phyloP scores from a whole-genome alignment of 53 echinoderm and acorn worm genomes.

The Temnopleurus reevesii region DNA sequence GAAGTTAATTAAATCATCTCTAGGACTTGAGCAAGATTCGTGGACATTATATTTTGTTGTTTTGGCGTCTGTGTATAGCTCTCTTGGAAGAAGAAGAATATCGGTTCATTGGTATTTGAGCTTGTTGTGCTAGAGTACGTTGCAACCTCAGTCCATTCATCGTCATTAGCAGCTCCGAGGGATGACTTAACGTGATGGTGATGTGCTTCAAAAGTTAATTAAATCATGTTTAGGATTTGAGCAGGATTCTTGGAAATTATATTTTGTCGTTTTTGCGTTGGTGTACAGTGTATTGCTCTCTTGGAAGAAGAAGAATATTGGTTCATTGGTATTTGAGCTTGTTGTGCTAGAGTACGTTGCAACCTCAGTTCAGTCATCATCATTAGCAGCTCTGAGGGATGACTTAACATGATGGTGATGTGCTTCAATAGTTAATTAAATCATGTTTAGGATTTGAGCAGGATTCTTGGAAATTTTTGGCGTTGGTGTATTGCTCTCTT shows the following conservation, averaged over 20 bases:
- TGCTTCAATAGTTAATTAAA: constrained; percentile 11
- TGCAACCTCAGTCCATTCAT: not conserved
- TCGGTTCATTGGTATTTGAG: not conserved
- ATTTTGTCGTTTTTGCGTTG: too few relatives aligned
- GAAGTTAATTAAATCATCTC: not conserved
- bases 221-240: not conserved
- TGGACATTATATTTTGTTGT: too few relatives aligned
- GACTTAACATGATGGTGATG: not conserved
- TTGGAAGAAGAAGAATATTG: too few relatives aligned
- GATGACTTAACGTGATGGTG: not conserved
- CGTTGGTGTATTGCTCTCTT: too few relatives aligned
- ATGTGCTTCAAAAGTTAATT: too few relatives aligned
- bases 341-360: not conserved
- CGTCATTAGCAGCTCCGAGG: not conserved
- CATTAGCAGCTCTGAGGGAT: not conserved
- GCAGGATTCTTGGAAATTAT: too few relatives aligned
- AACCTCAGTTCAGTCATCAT: not conserved
- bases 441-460: not conserved
- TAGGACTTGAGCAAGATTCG: not conserved
- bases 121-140: not conserved
- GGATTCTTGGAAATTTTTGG: too few relatives aligned
- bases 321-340: not conserved
- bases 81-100: too few relatives aligned
- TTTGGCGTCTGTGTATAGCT: too few relatives aligned
- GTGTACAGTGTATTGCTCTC: too few relatives aligned